Percentiles rank a stretch among this genome's conserved stretches.
These are phyloP conservation scores for Drosophila paulistorum DNA, from an alignment of 1,140 invertebrate genomes.

Conservation along the genomic window DNA sequence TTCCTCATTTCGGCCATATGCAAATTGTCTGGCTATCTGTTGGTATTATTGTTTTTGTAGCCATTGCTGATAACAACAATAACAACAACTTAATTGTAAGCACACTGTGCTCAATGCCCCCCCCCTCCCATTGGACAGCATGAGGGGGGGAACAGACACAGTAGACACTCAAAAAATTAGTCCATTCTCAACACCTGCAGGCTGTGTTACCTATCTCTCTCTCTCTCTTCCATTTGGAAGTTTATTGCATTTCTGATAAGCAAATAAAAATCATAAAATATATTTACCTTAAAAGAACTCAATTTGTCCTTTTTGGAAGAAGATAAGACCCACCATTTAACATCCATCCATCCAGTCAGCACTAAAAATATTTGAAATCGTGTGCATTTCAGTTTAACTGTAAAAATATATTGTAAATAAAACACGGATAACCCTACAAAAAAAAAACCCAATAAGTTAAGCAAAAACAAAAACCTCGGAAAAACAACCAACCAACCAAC, in stretches of 20 bases:
- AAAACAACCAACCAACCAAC: neutral
- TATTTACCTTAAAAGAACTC: no score
- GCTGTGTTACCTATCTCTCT: neutral
- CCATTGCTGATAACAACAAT: constrained; percentile 55
- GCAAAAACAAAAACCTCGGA: constrained; percentile 9
- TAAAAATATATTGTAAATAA: constrained; percentile 8
- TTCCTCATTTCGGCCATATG: constrained; percentile 64
- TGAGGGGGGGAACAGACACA: constrained; percentile 26
- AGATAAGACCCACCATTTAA: neutral
- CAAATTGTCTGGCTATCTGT: constrained; percentile 63
- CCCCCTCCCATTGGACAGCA: constrained; percentile 48
- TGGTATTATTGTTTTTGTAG: constrained; percentile 38
- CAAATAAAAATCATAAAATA: neutral
- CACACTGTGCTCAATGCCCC: constrained; percentile 22
- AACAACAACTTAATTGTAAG: constrained; percentile 49
- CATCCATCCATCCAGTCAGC: neutral
- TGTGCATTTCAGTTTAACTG: constrained; percentile 3
- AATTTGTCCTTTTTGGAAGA: neutral
- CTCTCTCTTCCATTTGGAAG: neutral
- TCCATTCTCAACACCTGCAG: constrained; percentile 24
- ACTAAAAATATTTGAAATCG: no score
- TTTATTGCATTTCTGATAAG: neutral
- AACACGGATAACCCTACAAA: neutral
- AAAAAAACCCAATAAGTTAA: neutral
- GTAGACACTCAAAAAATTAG: constrained; percentile 62